Evolutionary conservation across 1,140 invertebrate genomes (phyloP), one percentile per base, ranked within the genome.

Genomic region (Psix sp.): DNA sequence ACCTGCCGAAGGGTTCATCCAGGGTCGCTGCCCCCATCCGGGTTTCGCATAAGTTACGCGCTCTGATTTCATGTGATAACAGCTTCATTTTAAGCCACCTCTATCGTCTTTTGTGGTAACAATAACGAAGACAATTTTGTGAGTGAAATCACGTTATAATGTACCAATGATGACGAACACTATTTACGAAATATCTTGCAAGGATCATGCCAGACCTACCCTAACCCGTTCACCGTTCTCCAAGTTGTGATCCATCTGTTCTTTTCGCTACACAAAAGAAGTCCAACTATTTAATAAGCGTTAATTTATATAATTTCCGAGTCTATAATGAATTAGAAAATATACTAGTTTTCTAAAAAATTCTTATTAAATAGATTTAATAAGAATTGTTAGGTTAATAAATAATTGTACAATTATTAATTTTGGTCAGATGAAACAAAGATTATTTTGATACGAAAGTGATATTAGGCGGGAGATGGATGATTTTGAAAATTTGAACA

Each of bases 21-120:
- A 79, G 83, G 85, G 86, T 86, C 84, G 82, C 82, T 85, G 84
- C 77, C 84, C 83, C 81, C 81, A 68, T 72, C 59, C 74, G 65
- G 60, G 71, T 74, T 45, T 31, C 21, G 56, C 57, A 49, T 45
- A 51, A 62, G 38, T 45, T 49, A 29, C 29, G 43, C 56, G 36
- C 31, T 16, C 43, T 5, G 48, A 54, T 62, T 45, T 21, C 18
- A 21, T 33, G 26, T 17, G 63, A 67, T 57, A 60, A 49, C 9
- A 31, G 43, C 51, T 46, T 31, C 33, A 46, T 65, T 46, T 24
- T 16, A 29, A 5, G 33, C n/a, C 5, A 13, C 2, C 5, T 33
- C 29, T 11, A 35, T 10, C 26, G 26, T 10, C 26, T 7, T 29
- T 29, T 7, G 7, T 10, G 36, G 18, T 7, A 14, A 33, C 33